These are phyloP conservation scores for Tortrix viridana DNA, from an alignment of 2,888 invertebrate genomes.

Conservation along the genomic window DNA sequence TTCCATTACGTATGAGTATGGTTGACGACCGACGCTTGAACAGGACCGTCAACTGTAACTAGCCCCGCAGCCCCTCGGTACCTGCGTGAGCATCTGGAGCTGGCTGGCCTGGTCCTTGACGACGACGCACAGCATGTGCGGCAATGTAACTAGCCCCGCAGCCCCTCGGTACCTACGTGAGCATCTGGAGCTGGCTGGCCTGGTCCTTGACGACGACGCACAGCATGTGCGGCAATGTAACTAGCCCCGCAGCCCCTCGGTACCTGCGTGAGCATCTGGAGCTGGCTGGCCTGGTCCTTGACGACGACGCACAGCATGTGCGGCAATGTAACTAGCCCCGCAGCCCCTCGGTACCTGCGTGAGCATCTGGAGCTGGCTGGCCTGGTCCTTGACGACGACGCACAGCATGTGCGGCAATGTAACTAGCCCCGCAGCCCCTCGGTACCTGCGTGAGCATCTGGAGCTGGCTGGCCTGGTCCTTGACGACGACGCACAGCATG, in stretches of 20 bases:
- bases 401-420: too few species aligned
- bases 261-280: slow-evolving; percentile 88
- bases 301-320: slow-evolving; percentile 93
- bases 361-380: slow-evolving; percentile 87
- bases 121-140: slow-evolving; percentile 94
- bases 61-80: slow-evolving; percentile 38
- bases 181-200: slow-evolving; percentile 87
- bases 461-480: slow-evolving; percentile 87
- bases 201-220: slow-evolving; percentile 70
- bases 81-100: slow-evolving; percentile 87
- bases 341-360: slow-evolving; percentile 72
- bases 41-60: too few species aligned
- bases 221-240: too few species aligned
- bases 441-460: slow-evolving; percentile 87
- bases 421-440: neutral
- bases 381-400: slow-evolving; percentile 74
- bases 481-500: slow-evolving; percentile 92
- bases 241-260: neutral
- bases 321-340: neutral
- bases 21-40: too few species aligned
- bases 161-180: slow-evolving; percentile 78
- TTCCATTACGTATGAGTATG: too few species aligned
- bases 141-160: slow-evolving; percentile 74
- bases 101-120: slow-evolving; percentile 88
- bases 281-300: slow-evolving; percentile 87